Evolutionary conservation across 2,113 vertebrate species (phyloP).

Genomic region (Picathartes gymnocephalus): DNA sequence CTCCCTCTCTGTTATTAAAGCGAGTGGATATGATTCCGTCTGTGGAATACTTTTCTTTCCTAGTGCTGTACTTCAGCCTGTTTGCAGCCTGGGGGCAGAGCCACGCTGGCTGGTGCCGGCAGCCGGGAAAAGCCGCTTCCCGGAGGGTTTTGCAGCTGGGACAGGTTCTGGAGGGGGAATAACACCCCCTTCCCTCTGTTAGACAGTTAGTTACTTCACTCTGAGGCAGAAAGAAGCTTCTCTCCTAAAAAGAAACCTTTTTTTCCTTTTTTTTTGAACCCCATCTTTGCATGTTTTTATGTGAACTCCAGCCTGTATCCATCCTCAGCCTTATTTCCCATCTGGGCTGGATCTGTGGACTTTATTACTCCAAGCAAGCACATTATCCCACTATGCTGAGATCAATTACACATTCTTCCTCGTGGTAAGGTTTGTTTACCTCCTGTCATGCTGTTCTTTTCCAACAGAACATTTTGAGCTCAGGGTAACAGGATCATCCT

Average conservation of each 20-base stretch:
- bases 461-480: not conserved
- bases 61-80: not conserved
- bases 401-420: not conserved
- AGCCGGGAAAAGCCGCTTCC: not conserved
- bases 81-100: slow-evolving; percentile 48
- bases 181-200: not conserved
- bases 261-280: not conserved
- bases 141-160: not conserved
- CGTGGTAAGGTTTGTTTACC: not conserved
- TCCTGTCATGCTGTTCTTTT: not conserved
- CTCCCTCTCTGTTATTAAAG: not conserved
- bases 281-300: not conserved
- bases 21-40: not conserved
- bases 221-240: not conserved
- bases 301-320: not conserved
- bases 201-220: not conserved
- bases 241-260: not conserved
- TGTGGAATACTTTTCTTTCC: not conserved
- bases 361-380: not conserved
- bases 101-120: not conserved
- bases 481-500: not conserved
- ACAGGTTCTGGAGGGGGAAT: not conserved
- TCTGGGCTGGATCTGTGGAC: not conserved
- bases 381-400: not conserved
- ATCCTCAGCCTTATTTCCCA: not conserved